These are phyloP conservation scores for Nemopilema nomurai DNA, from an alignment of 30 jellyfish, hydroid and myxozoan genomes.

Conservation along the genomic window DNA sequence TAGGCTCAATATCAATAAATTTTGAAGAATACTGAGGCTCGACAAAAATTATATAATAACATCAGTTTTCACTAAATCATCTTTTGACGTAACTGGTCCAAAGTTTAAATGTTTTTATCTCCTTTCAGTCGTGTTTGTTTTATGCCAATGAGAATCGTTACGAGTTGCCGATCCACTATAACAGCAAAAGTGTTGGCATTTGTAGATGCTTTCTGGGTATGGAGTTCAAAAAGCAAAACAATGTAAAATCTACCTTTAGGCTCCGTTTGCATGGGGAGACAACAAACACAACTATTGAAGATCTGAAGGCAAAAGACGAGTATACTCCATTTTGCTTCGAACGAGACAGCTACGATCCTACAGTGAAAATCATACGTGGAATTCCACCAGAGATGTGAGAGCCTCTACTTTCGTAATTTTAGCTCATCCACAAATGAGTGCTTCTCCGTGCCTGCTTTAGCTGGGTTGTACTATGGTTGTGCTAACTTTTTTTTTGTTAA, in stretches of 20 bases:
- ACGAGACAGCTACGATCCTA: neutral
- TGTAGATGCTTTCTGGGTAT: neutral
- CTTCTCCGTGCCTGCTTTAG: too few species aligned
- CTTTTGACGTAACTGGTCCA: neutral
- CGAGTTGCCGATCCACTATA: neutral
- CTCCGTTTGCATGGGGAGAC: conserved; percentile 13
- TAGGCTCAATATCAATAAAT: too few species aligned
- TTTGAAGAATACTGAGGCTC: too few species aligned
- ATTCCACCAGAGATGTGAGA: conserved; percentile 18
- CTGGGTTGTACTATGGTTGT: too few species aligned
- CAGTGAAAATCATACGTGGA: conserved; percentile 3
- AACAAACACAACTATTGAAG: conserved; percentile 6
- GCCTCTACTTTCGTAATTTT: too few species aligned
- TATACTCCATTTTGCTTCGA: neutral
- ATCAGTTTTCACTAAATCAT: too few species aligned
- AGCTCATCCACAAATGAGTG: too few species aligned
- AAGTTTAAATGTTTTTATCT: neutral
- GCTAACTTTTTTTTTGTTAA: too few species aligned
- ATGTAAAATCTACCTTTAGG: neutral
- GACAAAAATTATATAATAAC: too few species aligned
- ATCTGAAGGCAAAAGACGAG: neutral
- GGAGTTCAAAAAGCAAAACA: neutral
- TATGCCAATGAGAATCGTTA: neutral
- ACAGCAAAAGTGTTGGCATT: conserved; percentile 8
- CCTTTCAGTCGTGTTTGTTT: neutral